phyloP scores from a whole-genome alignment of 2,797 vertebrate species.

The Silurus aristotelis region DNA sequence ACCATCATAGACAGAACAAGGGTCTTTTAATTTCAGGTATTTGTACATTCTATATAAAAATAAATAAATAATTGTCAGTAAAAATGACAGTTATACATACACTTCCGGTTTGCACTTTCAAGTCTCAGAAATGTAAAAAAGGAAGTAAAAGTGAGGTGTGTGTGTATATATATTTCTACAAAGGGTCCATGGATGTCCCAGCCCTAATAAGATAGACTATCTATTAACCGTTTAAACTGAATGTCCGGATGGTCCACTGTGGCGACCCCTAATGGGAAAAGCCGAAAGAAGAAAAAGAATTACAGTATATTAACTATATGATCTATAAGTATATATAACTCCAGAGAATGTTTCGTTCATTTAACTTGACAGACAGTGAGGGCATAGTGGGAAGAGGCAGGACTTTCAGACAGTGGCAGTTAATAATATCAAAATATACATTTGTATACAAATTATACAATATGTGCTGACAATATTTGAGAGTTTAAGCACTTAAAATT shows the following conservation, averaged over 20 bases:
- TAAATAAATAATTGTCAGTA: neutral
- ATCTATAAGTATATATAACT: neutral
- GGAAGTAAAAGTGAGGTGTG: conserved; percentile 1
- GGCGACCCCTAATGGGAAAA: too few relatives aligned
- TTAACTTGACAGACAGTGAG: neutral
- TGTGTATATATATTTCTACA: too few relatives aligned
- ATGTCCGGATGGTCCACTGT: too few relatives aligned
- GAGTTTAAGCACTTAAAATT: neutral
- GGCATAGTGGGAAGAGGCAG: neutral
- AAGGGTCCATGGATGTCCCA: too few relatives aligned
- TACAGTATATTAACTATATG: neutral
- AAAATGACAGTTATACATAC: neutral
- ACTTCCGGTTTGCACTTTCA: conserved; percentile 30
- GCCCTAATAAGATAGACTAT: neutral
- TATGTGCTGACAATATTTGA: neutral
- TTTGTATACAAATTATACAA: too few relatives aligned
- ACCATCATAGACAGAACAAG: too few relatives aligned
- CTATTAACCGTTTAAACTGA: neutral
- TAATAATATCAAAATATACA: neutral
- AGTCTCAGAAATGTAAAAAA: neutral
- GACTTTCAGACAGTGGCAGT: neutral
- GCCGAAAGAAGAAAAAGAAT: too few relatives aligned
- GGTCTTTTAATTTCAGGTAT: neutral
- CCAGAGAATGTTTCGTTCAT: neutral
- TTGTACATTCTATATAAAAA: neutral